Conservation (phyloP, 2,888 invertebrate genomes). For the Anaspis maculata region DNA sequence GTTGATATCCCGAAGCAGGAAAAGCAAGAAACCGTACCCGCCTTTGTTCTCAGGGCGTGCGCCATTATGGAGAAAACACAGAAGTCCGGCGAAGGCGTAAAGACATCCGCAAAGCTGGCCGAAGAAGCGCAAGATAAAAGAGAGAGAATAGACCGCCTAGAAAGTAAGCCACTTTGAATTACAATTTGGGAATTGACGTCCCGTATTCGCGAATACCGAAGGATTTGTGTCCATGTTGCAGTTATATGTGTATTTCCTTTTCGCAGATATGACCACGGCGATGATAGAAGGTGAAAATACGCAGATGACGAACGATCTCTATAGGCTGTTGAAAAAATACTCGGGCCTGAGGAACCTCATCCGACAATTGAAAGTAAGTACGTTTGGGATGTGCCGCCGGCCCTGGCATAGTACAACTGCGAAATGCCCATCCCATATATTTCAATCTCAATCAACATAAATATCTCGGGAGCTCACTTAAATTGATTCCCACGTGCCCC, state of each 20-base stretch:
- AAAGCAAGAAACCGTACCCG: conserved; percentile 87
- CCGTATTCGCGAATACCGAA: no score
- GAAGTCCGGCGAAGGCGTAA: conserved; percentile 81
- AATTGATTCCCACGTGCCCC: conserved; percentile 10
- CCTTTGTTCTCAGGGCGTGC: conserved; percentile 84
- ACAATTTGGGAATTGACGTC: no score
- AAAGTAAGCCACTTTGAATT: conserved; percentile 50
- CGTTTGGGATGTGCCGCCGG: no score
- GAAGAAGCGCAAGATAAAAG: conserved; percentile 80
- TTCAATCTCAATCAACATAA: conserved; percentile 19
- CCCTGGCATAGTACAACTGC: no score
- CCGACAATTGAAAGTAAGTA: conserved; percentile 73
- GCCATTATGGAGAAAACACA: conserved; percentile 88
- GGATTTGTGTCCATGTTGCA: no score
- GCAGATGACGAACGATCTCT: conserved; percentile 88
- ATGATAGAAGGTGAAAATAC: conserved; percentile 91
- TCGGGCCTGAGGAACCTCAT: conserved; percentile 82
- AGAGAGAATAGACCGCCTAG: conserved; percentile 79
- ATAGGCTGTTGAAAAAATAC: conserved; percentile 86
- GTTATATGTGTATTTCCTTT: no score
- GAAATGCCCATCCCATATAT: conserved; percentile 2
- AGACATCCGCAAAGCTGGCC: conserved; percentile 73
- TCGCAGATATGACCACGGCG: conserved; percentile 84
- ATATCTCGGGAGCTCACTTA: conserved; percentile 13
- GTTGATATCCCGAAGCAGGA: conserved; percentile 91